phyloP scores from a whole-genome alignment of 35 echinoderm and acorn worm genomes.

The Apostichopus parvimensis region DNA sequence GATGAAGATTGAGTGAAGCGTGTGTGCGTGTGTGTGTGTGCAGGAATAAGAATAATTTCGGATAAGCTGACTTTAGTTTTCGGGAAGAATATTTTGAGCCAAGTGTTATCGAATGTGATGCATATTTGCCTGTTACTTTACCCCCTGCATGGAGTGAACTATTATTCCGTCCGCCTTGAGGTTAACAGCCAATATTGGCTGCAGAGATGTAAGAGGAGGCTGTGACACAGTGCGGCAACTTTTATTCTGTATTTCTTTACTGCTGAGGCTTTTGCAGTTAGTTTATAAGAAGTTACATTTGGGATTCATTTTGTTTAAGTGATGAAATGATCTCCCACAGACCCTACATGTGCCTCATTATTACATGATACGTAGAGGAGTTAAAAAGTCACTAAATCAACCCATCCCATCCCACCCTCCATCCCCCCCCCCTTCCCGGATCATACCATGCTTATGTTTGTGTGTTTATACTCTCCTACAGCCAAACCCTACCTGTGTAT shows the following conservation, averaged over 20 bases:
- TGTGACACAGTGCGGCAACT: background rate
- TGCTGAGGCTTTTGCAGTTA: background rate
- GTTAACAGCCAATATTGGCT: background rate
- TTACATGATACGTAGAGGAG: background rate
- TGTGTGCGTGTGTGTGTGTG: background rate
- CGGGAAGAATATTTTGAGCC: background rate
- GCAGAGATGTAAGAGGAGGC: background rate
- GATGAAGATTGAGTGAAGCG: slow-evolving; percentile 27
- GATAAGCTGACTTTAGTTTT: background rate
- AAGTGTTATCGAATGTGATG: background rate
- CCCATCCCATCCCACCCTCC: no score
- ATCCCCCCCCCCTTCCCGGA: no score
- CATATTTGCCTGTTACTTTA: background rate
- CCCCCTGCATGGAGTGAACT: background rate
- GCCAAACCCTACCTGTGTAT: no score
- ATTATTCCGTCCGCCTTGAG: background rate
- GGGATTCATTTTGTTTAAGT: background rate
- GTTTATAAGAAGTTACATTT: background rate
- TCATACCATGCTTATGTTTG: no score
- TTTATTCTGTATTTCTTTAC: no score
- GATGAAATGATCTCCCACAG: no score
- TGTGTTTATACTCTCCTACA: no score
- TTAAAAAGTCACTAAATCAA: no score
- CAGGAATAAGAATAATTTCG: no score
- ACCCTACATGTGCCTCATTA: no score